These are phyloP conservation scores for Uloborus diversus DNA, from an alignment of 1,140 invertebrate genomes.

Conservation along the genomic window DNA sequence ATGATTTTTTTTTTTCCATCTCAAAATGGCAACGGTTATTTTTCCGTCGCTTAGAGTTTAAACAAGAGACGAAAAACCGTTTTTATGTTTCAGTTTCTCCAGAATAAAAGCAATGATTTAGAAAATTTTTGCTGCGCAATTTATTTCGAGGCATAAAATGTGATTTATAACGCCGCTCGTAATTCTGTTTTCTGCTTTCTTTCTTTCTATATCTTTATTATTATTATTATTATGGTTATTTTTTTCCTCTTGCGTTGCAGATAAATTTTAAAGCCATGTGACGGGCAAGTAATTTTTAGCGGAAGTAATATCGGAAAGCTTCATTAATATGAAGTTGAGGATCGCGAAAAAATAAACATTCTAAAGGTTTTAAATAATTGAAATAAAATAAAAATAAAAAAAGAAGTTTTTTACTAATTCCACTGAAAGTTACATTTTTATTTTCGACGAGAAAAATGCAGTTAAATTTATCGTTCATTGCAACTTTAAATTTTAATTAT, in stretches of 20 bases:
- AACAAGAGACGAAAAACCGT: slow-evolving; percentile 2
- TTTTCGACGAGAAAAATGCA: no score
- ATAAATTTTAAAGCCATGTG: slow-evolving; percentile 30
- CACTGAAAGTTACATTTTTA: no score
- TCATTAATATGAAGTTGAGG: no score
- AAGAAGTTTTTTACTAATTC: no score
- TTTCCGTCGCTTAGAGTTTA: slow-evolving; percentile 33
- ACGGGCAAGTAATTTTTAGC: slow-evolving; percentile 37
- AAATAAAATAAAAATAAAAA: slow-evolving; percentile 38
- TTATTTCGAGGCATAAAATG: slow-evolving; percentile 49
- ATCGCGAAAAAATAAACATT: slow-evolving; percentile 10
- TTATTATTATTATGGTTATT: neutral
- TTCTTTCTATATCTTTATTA: slow-evolving; percentile 1
- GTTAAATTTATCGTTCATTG: no score
- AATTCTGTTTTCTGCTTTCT: slow-evolving; percentile 22
- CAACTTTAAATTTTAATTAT: no score
- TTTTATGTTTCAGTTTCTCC: slow-evolving; percentile 33
- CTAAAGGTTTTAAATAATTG: slow-evolving; percentile 28
- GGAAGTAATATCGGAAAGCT: no score
- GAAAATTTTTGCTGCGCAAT: slow-evolving; percentile 50
- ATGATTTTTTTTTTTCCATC: neutral
- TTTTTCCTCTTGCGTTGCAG: neutral
- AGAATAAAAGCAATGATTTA: slow-evolving; percentile 39
- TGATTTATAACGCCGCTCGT: slow-evolving; percentile 40
- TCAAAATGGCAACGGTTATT: slow-evolving; percentile 46